phyloP scores from a whole-genome alignment of 2,888 invertebrate species.

The Coremacera marginata region DNA sequence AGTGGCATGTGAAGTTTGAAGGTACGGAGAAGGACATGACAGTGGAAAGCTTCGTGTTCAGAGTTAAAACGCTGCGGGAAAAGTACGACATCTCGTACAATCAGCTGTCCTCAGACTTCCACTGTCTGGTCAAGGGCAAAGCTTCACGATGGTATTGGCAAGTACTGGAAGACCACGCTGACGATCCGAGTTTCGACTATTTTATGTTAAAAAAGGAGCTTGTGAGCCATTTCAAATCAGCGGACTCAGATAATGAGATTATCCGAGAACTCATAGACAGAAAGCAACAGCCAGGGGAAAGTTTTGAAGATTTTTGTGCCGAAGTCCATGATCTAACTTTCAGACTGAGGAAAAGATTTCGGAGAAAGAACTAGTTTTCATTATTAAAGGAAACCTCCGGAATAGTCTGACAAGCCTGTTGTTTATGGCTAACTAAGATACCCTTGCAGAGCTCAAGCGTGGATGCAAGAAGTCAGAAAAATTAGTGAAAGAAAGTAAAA shows the following conservation, averaged over 20 bases:
- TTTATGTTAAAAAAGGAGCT: constrained; percentile 17
- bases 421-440: neutral
- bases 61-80: constrained; percentile 35
- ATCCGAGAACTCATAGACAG: constrained; percentile 29
- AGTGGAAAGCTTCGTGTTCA: constrained; percentile 31
- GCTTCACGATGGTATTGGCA: constrained; percentile 40
- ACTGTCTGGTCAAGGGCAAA: constrained; percentile 20
- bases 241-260: constrained; percentile 33
- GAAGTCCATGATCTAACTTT: constrained; percentile 32
- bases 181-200: constrained; percentile 23
- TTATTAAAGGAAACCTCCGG: neutral
- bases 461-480: neutral
- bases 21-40: constrained; percentile 4
- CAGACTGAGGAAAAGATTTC: constrained; percentile 12
- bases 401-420: neutral
- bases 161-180: constrained; percentile 29
- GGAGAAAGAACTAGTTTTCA: constrained; percentile 9
- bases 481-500: neutral
- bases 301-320: constrained; percentile 36
- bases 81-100: constrained; percentile 14
- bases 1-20: constrained; percentile 23
- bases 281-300: constrained; percentile 22
- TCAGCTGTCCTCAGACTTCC: constrained; percentile 35
- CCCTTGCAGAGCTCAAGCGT: neutral
- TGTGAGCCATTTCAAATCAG: constrained; percentile 8